phyloP scores from a whole-genome alignment of 2,113 vertebrate species.

The Menidia beryllina region DNA sequence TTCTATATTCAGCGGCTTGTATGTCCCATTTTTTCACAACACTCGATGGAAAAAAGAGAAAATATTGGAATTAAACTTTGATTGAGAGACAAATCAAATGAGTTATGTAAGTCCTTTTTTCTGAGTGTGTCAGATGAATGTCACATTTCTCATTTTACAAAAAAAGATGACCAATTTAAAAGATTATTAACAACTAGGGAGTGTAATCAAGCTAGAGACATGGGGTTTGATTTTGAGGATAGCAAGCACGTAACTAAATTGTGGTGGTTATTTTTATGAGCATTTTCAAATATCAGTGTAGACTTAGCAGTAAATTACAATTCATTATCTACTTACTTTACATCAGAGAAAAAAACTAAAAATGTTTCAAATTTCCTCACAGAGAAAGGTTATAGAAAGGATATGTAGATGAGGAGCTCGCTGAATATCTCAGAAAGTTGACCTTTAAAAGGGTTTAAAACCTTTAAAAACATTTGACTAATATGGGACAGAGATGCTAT shows the following conservation, averaged over 20 bases:
- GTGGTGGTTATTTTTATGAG: conserved; percentile 18
- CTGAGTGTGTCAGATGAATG: not conserved
- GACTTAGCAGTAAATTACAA: no score
- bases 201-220: not conserved
- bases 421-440: no score
- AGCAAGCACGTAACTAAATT: not conserved
- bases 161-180: not conserved
- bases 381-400: not conserved
- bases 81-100: not conserved
- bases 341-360: not conserved
- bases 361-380: not conserved
- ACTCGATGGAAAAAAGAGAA: not conserved
- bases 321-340: conserved; percentile 14
- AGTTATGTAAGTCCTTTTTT: not conserved
- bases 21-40: no score
- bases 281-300: no score
- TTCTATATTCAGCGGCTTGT: no score
- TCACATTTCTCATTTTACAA: not conserved
- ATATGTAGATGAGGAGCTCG: not conserved
- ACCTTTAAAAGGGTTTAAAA: no score
- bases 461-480: no score
- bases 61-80: not conserved
- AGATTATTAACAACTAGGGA: not conserved
- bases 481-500: no score
- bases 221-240: not conserved